Evolutionary conservation across 2,888 invertebrate genomes (phyloP).

Genomic region (Capitulum mitella): DNA sequence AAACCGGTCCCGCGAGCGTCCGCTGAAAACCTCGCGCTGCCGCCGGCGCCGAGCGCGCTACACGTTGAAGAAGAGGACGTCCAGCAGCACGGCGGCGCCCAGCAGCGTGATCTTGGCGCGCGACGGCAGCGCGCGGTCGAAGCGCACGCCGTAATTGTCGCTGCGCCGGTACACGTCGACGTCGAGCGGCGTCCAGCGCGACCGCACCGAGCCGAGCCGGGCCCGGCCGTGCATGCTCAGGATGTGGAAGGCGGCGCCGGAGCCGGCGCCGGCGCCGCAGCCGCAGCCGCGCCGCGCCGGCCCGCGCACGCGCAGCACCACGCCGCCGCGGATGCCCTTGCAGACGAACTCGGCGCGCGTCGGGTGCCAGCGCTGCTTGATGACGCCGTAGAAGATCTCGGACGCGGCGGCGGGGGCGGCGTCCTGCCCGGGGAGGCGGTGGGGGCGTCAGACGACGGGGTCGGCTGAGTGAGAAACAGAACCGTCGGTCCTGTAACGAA

Average conservation of each 20-base stretch:
- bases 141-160: not conserved
- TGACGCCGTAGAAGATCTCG: not conserved
- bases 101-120: not conserved
- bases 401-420: not conserved
- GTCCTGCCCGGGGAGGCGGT: no score
- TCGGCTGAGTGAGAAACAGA: no score
- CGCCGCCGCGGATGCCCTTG: not conserved
- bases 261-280: not conserved
- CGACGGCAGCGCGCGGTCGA: not conserved
- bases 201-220: not conserved
- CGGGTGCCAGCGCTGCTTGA: not conserved
- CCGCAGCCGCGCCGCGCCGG: not conserved
- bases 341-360: not conserved
- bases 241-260: not conserved
- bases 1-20: no score
- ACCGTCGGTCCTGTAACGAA: no score
- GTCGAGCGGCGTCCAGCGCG: not conserved
- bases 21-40: no score
- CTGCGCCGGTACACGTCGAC: not conserved
- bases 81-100: not conserved
- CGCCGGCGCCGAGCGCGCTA: no score
- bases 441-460: no score
- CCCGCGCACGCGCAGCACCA: not conserved
- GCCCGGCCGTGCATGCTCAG: not conserved
- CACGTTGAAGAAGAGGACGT: not conserved